Evolutionary conservation across 2,888 invertebrate species (phyloP).

Genomic region (Latheticus oryzae): DNA sequence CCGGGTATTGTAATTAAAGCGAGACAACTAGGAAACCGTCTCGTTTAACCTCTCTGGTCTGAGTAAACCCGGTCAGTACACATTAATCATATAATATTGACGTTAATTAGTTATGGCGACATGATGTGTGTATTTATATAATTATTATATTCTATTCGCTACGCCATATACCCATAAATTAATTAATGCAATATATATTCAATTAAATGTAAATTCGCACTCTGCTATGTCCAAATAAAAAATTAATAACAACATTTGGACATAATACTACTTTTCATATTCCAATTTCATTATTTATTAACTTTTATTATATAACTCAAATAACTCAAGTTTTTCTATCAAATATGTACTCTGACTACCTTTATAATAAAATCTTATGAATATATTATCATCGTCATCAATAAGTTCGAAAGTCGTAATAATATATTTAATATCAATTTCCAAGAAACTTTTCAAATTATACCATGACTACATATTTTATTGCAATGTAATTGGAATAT

Average conservation of each 20-base stretch:
- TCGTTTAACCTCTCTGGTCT: constrained; percentile 49
- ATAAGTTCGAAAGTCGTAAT: constrained; percentile 42
- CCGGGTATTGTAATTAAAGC: constrained; percentile 41
- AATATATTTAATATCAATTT: constrained; percentile 45
- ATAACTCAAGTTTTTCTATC: constrained; percentile 43
- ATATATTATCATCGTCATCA: constrained; percentile 36
- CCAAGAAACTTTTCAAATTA: constrained; percentile 43
- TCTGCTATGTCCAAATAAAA: constrained; percentile 52
- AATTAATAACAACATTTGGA: constrained; percentile 45
- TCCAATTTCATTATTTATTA: constrained; percentile 44
- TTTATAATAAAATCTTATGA: constrained; percentile 44
- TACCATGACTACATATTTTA: constrained; percentile 40
- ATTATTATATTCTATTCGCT: constrained; percentile 63
- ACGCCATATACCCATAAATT: constrained; percentile 58
- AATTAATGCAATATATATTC: constrained; percentile 60
- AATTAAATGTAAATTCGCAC: constrained; percentile 54
- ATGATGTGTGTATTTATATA: constrained; percentile 63
- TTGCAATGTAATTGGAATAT: constrained; percentile 40
- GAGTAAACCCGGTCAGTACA: constrained; percentile 55
- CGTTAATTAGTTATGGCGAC: constrained; percentile 63
- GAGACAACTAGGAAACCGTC: constrained; percentile 48
- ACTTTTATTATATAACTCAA: constrained; percentile 47
- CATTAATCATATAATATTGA: constrained; percentile 63
- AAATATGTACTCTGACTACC: constrained; percentile 37
- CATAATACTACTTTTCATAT: constrained; percentile 38